phyloP scores from a whole-genome alignment of 2,797 vertebrate genomes.

The Ataeniobius toweri region DNA sequence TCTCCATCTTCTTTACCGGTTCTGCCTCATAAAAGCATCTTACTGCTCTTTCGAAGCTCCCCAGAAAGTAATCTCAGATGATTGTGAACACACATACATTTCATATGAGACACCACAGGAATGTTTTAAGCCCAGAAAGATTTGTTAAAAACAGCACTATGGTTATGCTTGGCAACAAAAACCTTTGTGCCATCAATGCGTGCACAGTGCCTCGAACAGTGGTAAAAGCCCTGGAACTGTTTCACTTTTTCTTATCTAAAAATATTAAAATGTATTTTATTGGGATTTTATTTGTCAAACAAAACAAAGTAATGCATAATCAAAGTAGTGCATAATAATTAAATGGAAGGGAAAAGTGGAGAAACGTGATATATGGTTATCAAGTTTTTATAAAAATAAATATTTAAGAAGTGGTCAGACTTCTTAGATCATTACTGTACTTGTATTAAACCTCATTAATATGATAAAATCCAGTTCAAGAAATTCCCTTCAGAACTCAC shows the following conservation, averaged over 20 bases:
- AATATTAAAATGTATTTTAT: not conserved
- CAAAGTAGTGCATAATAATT: not conserved
- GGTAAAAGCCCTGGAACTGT: not conserved
- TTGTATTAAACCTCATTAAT: not conserved
- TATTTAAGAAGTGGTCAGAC: not conserved
- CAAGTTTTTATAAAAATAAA: not conserved
- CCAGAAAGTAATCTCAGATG: conserved; percentile 34
- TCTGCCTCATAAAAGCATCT: conserved; percentile 51
- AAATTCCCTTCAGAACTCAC: not conserved
- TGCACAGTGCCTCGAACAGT: not conserved
- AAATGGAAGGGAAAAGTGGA: not conserved
- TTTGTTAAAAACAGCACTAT: conserved; percentile 36
- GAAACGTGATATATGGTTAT: not conserved
- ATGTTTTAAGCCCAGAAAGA: conserved; percentile 55
- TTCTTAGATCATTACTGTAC: not conserved
- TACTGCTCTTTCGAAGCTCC: conserved; percentile 30
- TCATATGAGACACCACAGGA: conserved; percentile 68
- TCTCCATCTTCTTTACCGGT: conserved; percentile 24
- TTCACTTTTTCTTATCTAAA: not conserved
- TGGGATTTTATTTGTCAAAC: not conserved
- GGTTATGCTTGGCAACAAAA: conserved; percentile 32
- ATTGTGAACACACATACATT: conserved; percentile 45
- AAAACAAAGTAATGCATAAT: not conserved
- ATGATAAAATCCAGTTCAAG: not conserved
- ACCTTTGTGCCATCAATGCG: conserved; percentile 27